Conservation (phyloP, 2,797 vertebrate genomes). For the Mycteria americana region DNA sequence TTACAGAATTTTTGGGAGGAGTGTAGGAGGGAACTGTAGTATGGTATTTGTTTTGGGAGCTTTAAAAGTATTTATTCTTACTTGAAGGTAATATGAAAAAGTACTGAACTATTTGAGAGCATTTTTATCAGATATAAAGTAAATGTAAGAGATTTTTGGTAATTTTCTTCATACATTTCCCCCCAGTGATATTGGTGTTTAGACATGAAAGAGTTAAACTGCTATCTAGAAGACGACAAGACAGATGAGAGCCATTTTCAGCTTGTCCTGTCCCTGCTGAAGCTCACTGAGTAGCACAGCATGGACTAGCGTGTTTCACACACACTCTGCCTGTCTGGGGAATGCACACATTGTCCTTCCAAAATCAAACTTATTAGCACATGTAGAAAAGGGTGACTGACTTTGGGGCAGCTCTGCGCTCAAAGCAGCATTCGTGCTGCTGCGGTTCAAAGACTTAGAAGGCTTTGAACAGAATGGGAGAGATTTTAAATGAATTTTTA, state of each 20-base stretch:
- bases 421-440: conserved; percentile 51
- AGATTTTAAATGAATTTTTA: conserved; percentile 61
- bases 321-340: conserved; percentile 79
- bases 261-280: conserved; percentile 81
- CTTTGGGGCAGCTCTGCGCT: conserved; percentile 71
- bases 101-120: not conserved
- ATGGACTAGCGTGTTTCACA: conserved; percentile 80
- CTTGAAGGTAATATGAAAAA: not conserved
- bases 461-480: conserved; percentile 58
- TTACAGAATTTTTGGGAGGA: not conserved
- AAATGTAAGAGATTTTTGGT: not conserved
- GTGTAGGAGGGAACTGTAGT: not conserved
- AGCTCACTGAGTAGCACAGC: conserved; percentile 81
- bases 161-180: not conserved
- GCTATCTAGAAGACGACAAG: conserved; percentile 69
- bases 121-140: not conserved
- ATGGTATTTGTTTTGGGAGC: not conserved
- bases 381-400: conserved; percentile 82
- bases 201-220: conserved; percentile 76
- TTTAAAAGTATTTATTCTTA: not conserved
- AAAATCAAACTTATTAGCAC: conserved; percentile 84
- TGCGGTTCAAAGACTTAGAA: conserved; percentile 60
- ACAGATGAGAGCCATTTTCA: conserved; percentile 84
- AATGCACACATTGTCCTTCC: conserved; percentile 83
- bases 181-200: not conserved